These are phyloP conservation scores for Narcine bancroftii DNA, from an alignment of 2,113 vertebrate genomes.

Conservation along the genomic window DNA sequence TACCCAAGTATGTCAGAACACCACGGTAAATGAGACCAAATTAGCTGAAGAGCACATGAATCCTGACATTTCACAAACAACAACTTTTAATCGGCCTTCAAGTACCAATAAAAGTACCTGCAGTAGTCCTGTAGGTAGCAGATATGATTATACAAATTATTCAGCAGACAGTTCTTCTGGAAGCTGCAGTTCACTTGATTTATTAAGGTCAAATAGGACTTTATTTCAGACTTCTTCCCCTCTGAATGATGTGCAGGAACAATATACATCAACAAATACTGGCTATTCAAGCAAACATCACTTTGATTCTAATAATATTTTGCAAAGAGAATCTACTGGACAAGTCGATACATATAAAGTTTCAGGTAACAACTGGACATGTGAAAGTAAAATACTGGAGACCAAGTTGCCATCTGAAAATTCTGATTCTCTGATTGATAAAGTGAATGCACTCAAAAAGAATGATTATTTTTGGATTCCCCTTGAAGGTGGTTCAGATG, in stretches of 20 bases:
- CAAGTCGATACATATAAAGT: neutral
- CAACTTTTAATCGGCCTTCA: neutral
- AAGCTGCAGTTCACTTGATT: conserved; percentile 7
- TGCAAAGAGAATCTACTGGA: neutral
- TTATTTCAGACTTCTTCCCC: neutral
- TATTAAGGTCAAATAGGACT: neutral
- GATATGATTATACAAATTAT: neutral
- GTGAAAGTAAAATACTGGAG: neutral
- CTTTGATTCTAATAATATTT: neutral
- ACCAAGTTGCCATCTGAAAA: neutral
- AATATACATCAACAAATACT: neutral
- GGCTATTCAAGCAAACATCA: neutral
- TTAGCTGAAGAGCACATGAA: neutral
- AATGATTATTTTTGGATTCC: conserved; percentile 41
- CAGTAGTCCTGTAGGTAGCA: neutral
- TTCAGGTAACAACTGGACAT: neutral
- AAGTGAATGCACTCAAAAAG: neutral
- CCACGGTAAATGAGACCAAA: neutral
- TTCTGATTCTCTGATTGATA: neutral
- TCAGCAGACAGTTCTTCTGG: conserved; percentile 13
- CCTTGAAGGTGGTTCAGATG: conserved; percentile 40
- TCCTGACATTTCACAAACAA: neutral
- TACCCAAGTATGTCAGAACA: neutral
- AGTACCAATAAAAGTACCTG: neutral
- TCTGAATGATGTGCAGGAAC: neutral